These are phyloP conservation scores for Lepus europaeus DNA, from an alignment of 2,113 vertebrate genomes.

Conservation along the genomic window DNA sequence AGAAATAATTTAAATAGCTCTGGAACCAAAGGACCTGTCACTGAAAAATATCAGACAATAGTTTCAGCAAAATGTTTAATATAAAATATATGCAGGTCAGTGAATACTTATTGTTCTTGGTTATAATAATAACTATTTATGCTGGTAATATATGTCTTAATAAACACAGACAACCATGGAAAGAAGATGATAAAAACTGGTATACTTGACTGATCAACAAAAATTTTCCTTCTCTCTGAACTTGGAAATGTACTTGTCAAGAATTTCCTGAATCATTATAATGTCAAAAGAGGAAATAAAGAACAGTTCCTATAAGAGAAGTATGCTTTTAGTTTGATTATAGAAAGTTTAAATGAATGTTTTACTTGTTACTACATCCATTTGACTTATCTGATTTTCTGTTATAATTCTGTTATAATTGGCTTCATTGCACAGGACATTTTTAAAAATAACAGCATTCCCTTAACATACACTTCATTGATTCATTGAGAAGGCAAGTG, in stretches of 20 bases:
- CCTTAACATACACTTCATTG: background rate
- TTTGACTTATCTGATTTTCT: background rate
- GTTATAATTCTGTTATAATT: background rate
- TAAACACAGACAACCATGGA: slow-evolving; percentile 4
- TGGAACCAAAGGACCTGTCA: background rate
- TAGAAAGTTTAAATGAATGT: background rate
- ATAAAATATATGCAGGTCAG: background rate
- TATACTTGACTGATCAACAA: slow-evolving; percentile 14
- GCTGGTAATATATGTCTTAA: slow-evolving; percentile 14
- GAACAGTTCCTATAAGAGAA: background rate
- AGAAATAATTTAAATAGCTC: slow-evolving; percentile 59
- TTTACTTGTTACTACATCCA: background rate
- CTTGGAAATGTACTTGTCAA: background rate
- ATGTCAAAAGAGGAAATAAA: background rate
- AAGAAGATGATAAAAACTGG: slow-evolving; percentile 7
- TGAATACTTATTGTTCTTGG: background rate
- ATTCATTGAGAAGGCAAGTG: background rate
- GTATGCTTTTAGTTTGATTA: background rate
- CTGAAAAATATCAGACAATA: background rate
- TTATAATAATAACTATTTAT: background rate
- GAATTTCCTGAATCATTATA: slow-evolving; percentile 24
- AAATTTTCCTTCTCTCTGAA: background rate
- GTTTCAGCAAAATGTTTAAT: background rate
- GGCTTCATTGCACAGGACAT: background rate
- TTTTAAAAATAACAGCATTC: background rate